Evolutionary conservation across 2,797 vertebrate species (phyloP).

Genomic region (Poeciliopsis gracilis): DNA sequence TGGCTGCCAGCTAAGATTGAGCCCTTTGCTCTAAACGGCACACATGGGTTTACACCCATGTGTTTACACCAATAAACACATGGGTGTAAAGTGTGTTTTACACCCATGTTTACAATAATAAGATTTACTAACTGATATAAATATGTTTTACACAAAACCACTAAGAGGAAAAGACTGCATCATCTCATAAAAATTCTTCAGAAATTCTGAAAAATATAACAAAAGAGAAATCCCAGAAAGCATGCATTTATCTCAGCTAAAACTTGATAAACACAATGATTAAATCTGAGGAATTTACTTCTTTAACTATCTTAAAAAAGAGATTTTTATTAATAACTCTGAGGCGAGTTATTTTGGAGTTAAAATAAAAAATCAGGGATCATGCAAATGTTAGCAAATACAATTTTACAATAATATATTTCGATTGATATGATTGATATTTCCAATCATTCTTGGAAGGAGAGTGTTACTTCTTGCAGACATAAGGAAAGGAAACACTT

Average conservation of each 20-base stretch:
- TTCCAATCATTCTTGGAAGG: neutral
- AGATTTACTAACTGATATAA: constrained; percentile 9
- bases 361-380: neutral
- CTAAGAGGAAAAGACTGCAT: neutral
- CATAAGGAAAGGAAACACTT: constrained; percentile 25
- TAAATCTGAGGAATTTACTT: neutral
- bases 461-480: neutral
- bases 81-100: constrained; percentile 21
- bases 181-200: neutral
- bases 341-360: neutral
- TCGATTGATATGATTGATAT: too few species aligned
- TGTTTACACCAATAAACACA: constrained; percentile 25
- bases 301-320: neutral
- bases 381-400: neutral
- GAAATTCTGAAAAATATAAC: neutral
- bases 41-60: constrained; percentile 38
- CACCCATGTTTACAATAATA: neutral
- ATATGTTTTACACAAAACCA: constrained; percentile 17
- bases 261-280: neutral
- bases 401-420: neutral
- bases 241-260: neutral
- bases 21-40: constrained; percentile 37
- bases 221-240: neutral
- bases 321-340: neutral
- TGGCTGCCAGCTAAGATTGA: constrained; percentile 66